phyloP scores from a whole-genome alignment of 1,140 invertebrate genomes.

The Diprion similis region DNA sequence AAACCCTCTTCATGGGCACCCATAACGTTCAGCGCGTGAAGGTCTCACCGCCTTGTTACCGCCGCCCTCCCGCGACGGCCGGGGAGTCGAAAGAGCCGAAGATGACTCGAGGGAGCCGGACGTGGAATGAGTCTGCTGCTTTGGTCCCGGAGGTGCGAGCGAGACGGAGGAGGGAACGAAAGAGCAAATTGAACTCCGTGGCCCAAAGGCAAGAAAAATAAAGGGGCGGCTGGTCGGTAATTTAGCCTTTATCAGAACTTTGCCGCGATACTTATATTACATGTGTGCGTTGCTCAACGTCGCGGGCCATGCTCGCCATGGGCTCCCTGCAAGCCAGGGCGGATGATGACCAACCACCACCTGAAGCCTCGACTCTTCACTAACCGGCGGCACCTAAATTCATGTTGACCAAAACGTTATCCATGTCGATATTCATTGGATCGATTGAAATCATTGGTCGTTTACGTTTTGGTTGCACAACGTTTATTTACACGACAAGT shows the following conservation, averaged over 20 bases:
- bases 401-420: conserved; percentile 16
- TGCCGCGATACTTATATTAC: conserved; percentile 9
- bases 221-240: conserved; percentile 27
- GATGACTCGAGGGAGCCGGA: neutral
- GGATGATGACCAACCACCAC: neutral
- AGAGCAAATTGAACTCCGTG: conserved; percentile 15
- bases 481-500: no score
- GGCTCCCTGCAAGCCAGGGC: neutral
- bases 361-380: neutral
- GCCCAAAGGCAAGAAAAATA: conserved; percentile 24
- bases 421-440: conserved; percentile 2
- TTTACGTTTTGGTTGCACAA: no score
- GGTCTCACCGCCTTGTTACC: conserved; percentile 24
- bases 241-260: conserved; percentile 27
- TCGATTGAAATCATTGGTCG: no score
- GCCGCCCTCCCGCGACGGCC: conserved; percentile 15
- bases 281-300: neutral
- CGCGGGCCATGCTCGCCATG: neutral
- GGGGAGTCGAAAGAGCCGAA: neutral
- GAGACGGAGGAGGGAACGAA: conserved; percentile 5
- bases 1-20: no score
- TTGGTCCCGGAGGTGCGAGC: neutral
- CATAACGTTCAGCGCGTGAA: conserved; percentile 13
- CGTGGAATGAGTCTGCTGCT: neutral
- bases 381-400: conserved; percentile 6